Percentiles rank a stretch among this genome's conserved stretches.
Evolutionary conservation across 92 coral and sea anemone genomes (phyloP).

Genomic region (Plumapathes pennacea): DNA sequence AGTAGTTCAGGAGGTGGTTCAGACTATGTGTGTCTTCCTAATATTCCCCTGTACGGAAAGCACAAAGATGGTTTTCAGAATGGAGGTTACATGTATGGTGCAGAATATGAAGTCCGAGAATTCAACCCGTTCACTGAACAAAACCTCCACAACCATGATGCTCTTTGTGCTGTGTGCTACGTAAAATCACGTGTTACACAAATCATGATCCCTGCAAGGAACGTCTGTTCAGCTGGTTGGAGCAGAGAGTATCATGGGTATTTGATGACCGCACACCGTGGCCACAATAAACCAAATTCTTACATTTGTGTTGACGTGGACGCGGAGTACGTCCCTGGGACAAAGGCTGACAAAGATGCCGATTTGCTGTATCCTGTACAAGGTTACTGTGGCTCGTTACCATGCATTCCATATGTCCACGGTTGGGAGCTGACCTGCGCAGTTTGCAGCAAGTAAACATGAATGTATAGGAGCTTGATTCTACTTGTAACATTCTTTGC

Average conservation of each 20-base stretch:
- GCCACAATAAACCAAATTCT: conserved; percentile 19
- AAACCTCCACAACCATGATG: conserved; percentile 50
- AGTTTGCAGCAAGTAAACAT: conserved; percentile 73
- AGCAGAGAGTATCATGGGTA: conserved; percentile 69
- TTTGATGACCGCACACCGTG: conserved; percentile 54
- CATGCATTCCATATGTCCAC: conserved; percentile 55
- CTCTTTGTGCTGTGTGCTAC: conserved; percentile 59
- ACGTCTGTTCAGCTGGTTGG: conserved; percentile 73
- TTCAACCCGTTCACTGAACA: conserved; percentile 26
- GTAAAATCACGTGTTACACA: conserved; percentile 46
- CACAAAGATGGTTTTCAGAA: conserved; percentile 7
- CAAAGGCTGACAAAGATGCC: conserved; percentile 19
- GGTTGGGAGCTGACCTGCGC: conserved; percentile 72
- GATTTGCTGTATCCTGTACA: conserved; percentile 51
- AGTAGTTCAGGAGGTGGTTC: conserved; percentile 25
- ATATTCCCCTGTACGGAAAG: conserved; percentile 28
- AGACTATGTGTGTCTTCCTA: conserved; percentile 40
- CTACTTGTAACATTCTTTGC: too few species aligned
- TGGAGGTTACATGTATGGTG: conserved; percentile 30
- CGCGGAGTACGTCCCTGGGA: conserved; percentile 52
- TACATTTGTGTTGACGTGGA: conserved; percentile 61
- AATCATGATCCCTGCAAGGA: conserved; percentile 65
- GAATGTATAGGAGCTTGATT: too few species aligned
- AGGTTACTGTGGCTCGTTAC: conserved; percentile 51
- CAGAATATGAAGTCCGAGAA: conserved; percentile 34